phyloP scores from a whole-genome alignment of 2,797 vertebrate species.

The Poecilia wingei region DNA sequence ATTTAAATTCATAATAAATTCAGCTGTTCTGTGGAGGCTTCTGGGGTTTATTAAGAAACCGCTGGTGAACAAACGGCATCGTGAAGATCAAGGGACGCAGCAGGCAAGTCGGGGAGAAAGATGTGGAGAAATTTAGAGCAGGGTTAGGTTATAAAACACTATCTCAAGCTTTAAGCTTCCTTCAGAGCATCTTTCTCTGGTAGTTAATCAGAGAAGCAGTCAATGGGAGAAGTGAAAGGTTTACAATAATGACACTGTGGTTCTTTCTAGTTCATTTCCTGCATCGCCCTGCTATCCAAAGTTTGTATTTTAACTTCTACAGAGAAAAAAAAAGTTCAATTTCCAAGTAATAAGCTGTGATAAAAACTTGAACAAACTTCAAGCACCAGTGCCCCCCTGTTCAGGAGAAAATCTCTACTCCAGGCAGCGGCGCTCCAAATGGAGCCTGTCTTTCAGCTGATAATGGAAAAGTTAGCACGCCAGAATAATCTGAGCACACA shows the following conservation, averaged over 20 bases:
- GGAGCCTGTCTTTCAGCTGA: conserved; percentile 49
- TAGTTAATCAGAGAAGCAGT: not conserved
- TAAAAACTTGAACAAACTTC: conserved; percentile 33
- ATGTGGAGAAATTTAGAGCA: not conserved
- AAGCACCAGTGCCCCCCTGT: conserved; percentile 21
- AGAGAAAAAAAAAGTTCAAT: conserved; percentile 5
- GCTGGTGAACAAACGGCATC: not conserved
- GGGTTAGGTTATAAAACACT: not conserved
- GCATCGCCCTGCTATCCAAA: not conserved
- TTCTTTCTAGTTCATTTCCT: not conserved
- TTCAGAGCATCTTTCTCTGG: not conserved
- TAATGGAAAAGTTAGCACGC: conserved; percentile 36
- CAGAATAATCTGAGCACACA: conserved; percentile 42
- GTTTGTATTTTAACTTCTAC: conserved; percentile 7
- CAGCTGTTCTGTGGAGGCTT: not conserved
- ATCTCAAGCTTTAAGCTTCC: not conserved
- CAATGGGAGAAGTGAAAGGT: not conserved
- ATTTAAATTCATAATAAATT: not conserved
- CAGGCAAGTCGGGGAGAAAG: not conserved
- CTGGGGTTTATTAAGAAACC: not conserved
- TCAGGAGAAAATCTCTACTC: conserved; percentile 29
- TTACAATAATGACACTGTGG: not conserved
- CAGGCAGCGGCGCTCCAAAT: conserved; percentile 51
- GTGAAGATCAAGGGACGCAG: not conserved
- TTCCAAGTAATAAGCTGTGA: conserved; percentile 8